phyloP scores from a whole-genome alignment of 2,888 invertebrate genomes.

The Drosophila incognita region DNA sequence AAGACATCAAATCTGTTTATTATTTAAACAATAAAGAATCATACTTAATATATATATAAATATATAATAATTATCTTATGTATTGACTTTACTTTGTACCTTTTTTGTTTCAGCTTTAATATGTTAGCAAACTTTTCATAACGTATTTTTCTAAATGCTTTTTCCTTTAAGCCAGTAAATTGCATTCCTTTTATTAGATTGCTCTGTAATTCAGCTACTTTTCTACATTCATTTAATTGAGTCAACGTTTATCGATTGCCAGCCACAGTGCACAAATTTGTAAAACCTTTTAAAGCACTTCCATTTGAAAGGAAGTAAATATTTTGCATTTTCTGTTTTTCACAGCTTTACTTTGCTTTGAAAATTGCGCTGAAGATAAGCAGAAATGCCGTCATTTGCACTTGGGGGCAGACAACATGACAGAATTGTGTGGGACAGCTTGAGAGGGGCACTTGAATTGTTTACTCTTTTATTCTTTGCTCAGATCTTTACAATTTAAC shows the following conservation, averaged over 20 bases:
- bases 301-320: conserved; percentile 15
- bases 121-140: not conserved
- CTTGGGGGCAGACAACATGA: conserved; percentile 15
- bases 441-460: conserved; percentile 9
- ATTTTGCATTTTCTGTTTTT: conserved; percentile 17
- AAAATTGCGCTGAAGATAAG: conserved; percentile 37
- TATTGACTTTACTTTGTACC: too few relatives aligned
- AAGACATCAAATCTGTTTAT: not conserved
- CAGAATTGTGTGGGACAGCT: not conserved
- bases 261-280: not conserved
- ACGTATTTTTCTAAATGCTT: not conserved
- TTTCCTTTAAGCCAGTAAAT: not conserved
- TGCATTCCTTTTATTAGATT: not conserved
- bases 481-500: conserved; percentile 40
- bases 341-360: conserved; percentile 5
- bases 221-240: not conserved
- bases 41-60: too few relatives aligned
- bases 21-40: not conserved
- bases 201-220: not conserved
- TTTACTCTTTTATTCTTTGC: conserved; percentile 5
- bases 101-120: not conserved
- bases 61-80: too few relatives aligned
- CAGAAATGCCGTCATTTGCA: conserved; percentile 35
- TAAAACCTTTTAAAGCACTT: not conserved
- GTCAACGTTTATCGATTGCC: conserved; percentile 23